Conservation (phyloP, 2,888 invertebrate species). For the Augochlorella aurata region DNA sequence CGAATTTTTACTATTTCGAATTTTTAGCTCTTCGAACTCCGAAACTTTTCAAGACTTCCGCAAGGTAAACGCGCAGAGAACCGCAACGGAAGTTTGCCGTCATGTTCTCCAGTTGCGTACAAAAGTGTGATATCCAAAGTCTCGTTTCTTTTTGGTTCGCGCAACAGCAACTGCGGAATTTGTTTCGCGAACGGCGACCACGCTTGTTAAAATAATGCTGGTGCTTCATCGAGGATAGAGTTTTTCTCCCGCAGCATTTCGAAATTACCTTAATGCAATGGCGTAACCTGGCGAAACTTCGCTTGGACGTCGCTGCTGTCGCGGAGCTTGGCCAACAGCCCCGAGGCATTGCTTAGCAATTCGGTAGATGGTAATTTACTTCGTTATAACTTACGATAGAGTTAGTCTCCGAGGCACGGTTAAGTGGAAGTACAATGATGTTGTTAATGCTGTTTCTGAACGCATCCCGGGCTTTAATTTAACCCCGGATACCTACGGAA, state of each 20-base stretch:
- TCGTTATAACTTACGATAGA: conserved; percentile 52
- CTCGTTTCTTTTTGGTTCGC: background rate
- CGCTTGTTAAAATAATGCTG: background rate
- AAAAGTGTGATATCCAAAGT: background rate
- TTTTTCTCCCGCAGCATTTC: conserved; percentile 5
- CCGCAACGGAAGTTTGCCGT: background rate
- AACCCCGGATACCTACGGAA: background rate
- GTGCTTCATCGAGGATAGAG: background rate
- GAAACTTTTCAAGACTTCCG: background rate
- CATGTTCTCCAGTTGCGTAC: background rate
- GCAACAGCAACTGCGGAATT: background rate
- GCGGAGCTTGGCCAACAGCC: conserved; percentile 18
- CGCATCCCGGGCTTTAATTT: conserved; percentile 15
- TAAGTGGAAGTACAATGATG: conserved; percentile 49
- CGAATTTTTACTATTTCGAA: too few relatives aligned
- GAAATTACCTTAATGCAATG: background rate
- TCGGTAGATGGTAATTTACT: conserved; percentile 57
- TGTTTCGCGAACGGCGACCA: background rate
- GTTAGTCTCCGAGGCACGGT: conserved; percentile 36
- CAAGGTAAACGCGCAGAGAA: background rate
- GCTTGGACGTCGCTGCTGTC: background rate
- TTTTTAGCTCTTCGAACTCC: background rate
- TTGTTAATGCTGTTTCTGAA: conserved; percentile 49
- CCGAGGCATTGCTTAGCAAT: conserved; percentile 46
- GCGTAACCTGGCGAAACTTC: background rate